Evolutionary conservation across 2,113 vertebrate genomes (phyloP), one percentile per base, ranked within the genome.

Genomic region (Genyomyrus donnyi): DNA sequence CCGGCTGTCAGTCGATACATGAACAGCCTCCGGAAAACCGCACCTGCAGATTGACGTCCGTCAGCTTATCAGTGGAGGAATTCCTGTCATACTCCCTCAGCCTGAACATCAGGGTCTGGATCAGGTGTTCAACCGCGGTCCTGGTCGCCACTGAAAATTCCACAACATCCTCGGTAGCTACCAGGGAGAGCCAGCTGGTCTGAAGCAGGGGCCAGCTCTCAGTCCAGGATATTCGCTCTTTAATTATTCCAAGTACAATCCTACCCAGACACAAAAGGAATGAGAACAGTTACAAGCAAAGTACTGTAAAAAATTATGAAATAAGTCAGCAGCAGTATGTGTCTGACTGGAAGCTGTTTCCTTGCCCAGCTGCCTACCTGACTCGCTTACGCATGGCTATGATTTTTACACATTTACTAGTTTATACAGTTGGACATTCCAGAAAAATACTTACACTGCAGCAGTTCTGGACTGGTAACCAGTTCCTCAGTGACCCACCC

Each of bases 21-120:
- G 7, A 39, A 70, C 10, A n/a, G 17, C 11, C 56, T 89, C 15
- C 24, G 27, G 52, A 56, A 49, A n/a, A 13, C 24, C n/a, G 7
- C 9, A 96, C 95, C 94, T 95, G 84, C 3, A 93, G 35, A 3
- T 0, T 84, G 45, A 89, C 90, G 39, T 88, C 0, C 0, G 0
- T 3, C 89, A 10, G 42, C 0, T 11, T 89, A 3, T 0, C 88
- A 4, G 0, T 0, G 77, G 94, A 66, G 2, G 0, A 0, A 0
- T 0, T 0, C 13, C 84, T 50, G 19, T 5, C 89, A 83, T 70
- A 88, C 0, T n/a, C 66, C 17, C 83, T 66, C 80, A 96, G 89
- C 45, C 96, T 93, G 90, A 91, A 95, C 45, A 94, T 7, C 88
- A 95, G 90, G 90, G 90, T 93, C 92, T 96, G 95, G 91, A 94